Evolutionary conservation across 1,140 invertebrate genomes (phyloP), one percentile per base, ranked within the genome.

Genomic region (Diuraphis noxia): DNA sequence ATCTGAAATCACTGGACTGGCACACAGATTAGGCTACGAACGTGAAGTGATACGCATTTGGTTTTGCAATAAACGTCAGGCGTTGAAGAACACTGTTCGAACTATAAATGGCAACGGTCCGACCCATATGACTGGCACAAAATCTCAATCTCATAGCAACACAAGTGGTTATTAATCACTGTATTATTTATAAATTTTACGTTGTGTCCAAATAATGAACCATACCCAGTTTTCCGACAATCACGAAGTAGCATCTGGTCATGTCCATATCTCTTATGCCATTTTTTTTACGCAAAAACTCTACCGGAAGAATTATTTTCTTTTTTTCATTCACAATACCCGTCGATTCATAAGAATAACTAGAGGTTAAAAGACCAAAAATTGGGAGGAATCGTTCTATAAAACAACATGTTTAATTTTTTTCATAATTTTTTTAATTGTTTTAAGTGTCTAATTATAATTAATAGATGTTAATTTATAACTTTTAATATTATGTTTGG

Each of bases 21-120:
- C 98, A 41, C 97, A 99, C 93, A 97, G 99, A 94, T 94, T 99
- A 49, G 98, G 98, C 92, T 99, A 99, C 94, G 98, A 99, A 93
- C 95, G 98, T 91, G 98, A 99, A 95, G 98, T 99, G 34, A 99
- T 99, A 93, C 95, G 98, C 94, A 99, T 99, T 94, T 99, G 98
- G 98, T 99, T 99, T 94, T 99, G 98, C 94, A 99, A 99, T 94
- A 99, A 99, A 94, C 95, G 98, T 92, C 98, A 99, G 94, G 98
- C 98, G 0, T 94, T 99, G 72, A 99, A 99, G 94, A 99, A 99
- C 94, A 98, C 98, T 21, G 98, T 97, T 8, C 86, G 86, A 30
- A 56, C 86, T 19, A 88, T 88, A 88, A 88, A 88, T 30, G 86
- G 86, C 30, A 86, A 4, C 23, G 40, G 40, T 52, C 34, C 84